Percentiles rank a stretch among this genome's conserved stretches.
phyloP scores from a whole-genome alignment of 2,888 invertebrate genomes.

The Lasioglossum oenotherae region DNA sequence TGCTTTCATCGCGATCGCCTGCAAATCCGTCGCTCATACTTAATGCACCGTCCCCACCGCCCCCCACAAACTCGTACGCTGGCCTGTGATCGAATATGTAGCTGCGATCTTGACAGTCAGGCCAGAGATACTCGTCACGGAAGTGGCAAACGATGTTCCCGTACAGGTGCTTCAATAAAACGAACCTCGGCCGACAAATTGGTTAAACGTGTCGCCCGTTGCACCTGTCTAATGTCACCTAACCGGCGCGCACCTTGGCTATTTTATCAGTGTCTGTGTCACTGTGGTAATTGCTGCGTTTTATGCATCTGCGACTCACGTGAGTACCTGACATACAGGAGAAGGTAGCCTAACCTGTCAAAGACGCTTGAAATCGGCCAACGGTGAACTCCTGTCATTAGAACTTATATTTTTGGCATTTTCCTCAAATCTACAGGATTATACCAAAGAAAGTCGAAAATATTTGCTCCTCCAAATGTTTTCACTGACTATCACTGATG shows the following conservation, averaged over 20 bases:
- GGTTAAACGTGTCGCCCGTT: background rate
- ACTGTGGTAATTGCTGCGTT: background rate
- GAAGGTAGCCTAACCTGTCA: no score
- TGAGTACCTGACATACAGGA: background rate
- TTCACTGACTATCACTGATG: no score
- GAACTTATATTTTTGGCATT: no score
- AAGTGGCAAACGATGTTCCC: background rate
- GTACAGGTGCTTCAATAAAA: background rate
- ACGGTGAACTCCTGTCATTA: no score
- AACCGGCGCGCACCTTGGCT: background rate
- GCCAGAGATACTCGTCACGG: background rate
- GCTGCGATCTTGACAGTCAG: background rate
- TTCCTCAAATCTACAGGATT: no score
- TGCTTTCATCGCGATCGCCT: slow-evolving; percentile 42
- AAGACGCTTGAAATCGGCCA: no score
- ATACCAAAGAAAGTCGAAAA: no score
- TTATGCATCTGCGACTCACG: background rate
- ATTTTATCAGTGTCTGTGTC: background rate
- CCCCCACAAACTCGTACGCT: background rate
- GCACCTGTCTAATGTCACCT: background rate
- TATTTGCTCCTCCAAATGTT: no score
- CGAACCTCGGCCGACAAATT: background rate
- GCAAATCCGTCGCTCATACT: slow-evolving; percentile 44
- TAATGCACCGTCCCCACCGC: slow-evolving; percentile 11
- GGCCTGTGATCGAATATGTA: slow-evolving; percentile 4